These are phyloP conservation scores for Oryzias melastigma DNA, from an alignment of 2,113 vertebrate genomes.

Conservation along the genomic window DNA sequence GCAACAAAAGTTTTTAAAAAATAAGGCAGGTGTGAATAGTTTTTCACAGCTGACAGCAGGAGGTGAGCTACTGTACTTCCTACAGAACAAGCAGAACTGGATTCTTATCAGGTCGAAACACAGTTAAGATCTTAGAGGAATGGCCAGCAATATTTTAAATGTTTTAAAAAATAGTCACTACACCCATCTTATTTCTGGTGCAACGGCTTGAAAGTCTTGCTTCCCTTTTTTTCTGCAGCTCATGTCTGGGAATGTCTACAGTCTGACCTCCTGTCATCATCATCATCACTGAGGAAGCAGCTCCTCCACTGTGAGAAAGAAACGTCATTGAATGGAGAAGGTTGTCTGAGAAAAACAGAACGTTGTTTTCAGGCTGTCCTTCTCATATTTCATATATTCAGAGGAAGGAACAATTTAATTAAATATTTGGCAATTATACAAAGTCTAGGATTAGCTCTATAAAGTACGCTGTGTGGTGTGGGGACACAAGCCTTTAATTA, in stretches of 20 bases:
- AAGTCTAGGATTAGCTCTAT: slow-evolving; percentile 46
- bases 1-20: neutral
- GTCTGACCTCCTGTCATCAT: slow-evolving; percentile 15
- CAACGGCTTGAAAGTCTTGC: slow-evolving; percentile 31
- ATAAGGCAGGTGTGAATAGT: too few species aligned
- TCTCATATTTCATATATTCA: slow-evolving; percentile 48
- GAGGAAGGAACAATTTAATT: slow-evolving; percentile 37
- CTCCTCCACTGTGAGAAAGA: slow-evolving; percentile 20
- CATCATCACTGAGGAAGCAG: too few species aligned
- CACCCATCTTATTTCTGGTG: slow-evolving; percentile 12
- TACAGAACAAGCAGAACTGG: neutral
- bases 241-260: slow-evolving; percentile 35
- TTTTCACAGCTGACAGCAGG: too few species aligned
- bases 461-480: slow-evolving; percentile 23
- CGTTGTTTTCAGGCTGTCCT: slow-evolving; percentile 36
- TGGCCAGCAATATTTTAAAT: neutral
- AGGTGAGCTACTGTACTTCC: neutral
- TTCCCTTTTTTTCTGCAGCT: slow-evolving; percentile 26
- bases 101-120: neutral
- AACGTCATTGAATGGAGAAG: slow-evolving; percentile 15
- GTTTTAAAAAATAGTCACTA: neutral
- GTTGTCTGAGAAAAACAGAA: slow-evolving; percentile 6
- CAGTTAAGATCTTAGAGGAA: neutral
- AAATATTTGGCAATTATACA: slow-evolving; percentile 51
- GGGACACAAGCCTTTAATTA: slow-evolving; percentile 2